These are phyloP conservation scores for Passer montanus DNA, from an alignment of 2,113 vertebrate genomes.

Conservation along the genomic window DNA sequence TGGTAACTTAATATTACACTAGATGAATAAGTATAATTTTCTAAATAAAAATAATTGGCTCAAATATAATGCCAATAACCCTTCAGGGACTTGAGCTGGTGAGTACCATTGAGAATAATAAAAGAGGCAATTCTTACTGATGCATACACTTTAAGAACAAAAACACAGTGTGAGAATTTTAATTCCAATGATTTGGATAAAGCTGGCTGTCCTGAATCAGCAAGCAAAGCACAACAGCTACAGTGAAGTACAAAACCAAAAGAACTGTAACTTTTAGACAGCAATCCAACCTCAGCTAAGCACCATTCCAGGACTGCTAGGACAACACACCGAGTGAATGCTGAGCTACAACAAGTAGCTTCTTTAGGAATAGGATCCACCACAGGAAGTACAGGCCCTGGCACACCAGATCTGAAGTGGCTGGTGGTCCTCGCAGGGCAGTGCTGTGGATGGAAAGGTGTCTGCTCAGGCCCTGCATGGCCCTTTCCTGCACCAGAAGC, in stretches of 20 bases:
- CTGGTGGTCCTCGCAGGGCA: not conserved
- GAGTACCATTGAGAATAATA: not conserved
- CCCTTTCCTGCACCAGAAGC: not conserved
- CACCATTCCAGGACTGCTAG: not conserved
- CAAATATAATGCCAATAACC: not conserved
- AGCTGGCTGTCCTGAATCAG: not conserved
- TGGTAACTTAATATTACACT: not conserved
- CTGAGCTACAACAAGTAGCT: not conserved
- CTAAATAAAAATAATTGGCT: slow-evolving; percentile 24
- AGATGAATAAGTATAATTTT: not conserved
- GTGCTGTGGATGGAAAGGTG: not conserved
- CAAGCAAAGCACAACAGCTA: not conserved
- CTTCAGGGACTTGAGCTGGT: not conserved
- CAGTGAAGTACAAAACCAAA: not conserved
- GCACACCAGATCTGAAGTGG: not conserved
- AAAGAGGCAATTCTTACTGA: not conserved
- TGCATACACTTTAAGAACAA: not conserved
- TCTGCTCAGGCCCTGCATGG: not conserved
- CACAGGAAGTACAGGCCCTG: rapidly evolving
- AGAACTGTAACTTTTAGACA: not conserved
- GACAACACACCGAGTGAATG: not conserved
- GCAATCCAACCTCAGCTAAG: not conserved
- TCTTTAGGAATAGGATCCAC: not conserved
- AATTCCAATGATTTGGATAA: not conserved
- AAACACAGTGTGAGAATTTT: not conserved